Percentiles rank a stretch among this genome's conserved stretches.
Conservation (phyloP, 2,888 invertebrate species). For the Volucella zonaria region DNA sequence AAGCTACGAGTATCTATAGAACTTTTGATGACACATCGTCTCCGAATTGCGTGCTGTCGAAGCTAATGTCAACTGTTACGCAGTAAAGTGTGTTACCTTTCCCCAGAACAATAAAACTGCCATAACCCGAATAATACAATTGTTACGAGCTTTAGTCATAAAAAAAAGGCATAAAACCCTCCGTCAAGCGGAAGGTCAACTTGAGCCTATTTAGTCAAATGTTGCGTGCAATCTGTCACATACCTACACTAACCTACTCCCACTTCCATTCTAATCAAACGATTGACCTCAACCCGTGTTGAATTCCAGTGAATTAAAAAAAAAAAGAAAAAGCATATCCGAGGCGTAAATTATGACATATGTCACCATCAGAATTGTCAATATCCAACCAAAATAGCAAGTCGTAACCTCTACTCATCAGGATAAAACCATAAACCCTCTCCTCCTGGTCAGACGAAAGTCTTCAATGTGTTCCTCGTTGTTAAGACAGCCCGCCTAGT, state of each 20-base stretch:
- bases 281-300: conserved; percentile 43
- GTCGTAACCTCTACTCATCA: conserved; percentile 44
- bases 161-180: conserved; percentile 26
- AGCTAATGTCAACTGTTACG: conserved; percentile 18
- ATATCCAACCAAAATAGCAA: conserved; percentile 6
- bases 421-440: conserved; percentile 12
- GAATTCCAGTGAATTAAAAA: conserved; percentile 40
- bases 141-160: conserved; percentile 18
- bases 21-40: not conserved
- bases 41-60: not conserved
- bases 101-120: not conserved
- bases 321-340: conserved; percentile 2
- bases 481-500: conserved; percentile 24
- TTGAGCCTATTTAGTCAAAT: conserved; percentile 16
- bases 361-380: conserved; percentile 45
- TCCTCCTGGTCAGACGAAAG: not conserved
- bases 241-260: conserved; percentile 12
- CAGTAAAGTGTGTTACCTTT: not conserved
- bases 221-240: conserved; percentile 32
- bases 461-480: conserved; percentile 3
- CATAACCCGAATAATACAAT: conserved; percentile 1
- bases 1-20: too few species aligned
- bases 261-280: conserved; percentile 20
- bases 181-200: conserved; percentile 37
- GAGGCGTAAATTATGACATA: conserved; percentile 35